phyloP scores from a whole-genome alignment of 2,113 vertebrate genomes.

The Crypturellus undulatus region DNA sequence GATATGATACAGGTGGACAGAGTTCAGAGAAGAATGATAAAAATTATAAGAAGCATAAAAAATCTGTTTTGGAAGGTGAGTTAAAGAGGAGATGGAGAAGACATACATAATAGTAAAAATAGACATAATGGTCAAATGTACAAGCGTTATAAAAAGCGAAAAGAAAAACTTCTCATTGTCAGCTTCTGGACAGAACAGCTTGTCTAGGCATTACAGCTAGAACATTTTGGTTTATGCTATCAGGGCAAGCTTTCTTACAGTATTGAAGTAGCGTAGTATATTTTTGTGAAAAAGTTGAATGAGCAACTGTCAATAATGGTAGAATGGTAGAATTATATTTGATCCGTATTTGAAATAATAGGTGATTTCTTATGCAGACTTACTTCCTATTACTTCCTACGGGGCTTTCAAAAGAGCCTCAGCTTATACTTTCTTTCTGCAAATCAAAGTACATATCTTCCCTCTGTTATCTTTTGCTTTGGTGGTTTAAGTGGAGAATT shows the following conservation, averaged over 20 bases:
- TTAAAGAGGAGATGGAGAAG: background rate
- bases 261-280: background rate
- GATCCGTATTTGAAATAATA: background rate
- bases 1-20: background rate
- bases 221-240: background rate
- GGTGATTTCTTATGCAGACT: accelerated
- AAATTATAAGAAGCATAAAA: background rate
- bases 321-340: background rate
- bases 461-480: background rate
- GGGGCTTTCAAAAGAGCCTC: background rate
- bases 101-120: background rate
- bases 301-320: background rate
- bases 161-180: background rate
- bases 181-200: background rate
- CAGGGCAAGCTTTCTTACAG: background rate
- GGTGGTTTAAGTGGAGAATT: background rate
- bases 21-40: background rate
- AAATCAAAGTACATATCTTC: background rate
- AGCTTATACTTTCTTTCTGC: background rate
- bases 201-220: accelerated
- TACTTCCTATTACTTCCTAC: background rate
- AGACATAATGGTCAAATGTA: background rate
- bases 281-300: background rate
- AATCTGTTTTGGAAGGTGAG: background rate
- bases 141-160: background rate